A percentile compares a stretch with the other conserved stretches of the same genome.
These are phyloP conservation scores for Hycleus cichorii DNA, from an alignment of 1,140 invertebrate genomes.

Conservation along the genomic window DNA sequence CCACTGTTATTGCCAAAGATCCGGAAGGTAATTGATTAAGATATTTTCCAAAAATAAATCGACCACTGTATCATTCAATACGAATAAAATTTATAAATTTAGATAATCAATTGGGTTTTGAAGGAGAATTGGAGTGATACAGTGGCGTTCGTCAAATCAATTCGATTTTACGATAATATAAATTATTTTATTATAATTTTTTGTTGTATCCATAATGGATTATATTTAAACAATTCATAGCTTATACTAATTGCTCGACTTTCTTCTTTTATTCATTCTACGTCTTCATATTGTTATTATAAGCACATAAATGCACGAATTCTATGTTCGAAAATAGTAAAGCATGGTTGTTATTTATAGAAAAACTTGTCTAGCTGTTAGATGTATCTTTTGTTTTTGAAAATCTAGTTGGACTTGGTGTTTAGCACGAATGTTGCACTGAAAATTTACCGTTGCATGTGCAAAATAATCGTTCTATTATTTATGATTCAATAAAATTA, in stretches of 20 bases:
- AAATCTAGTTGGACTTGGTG: too few relatives aligned
- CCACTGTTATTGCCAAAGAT: conserved; percentile 90
- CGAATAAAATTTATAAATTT: neutral
- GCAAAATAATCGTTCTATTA: neutral
- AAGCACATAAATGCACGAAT: too few relatives aligned
- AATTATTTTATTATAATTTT: neutral
- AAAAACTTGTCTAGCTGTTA: too few relatives aligned
- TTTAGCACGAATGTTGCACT: too few relatives aligned
- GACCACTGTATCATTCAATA: conserved; percentile 16
- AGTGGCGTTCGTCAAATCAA: neutral
- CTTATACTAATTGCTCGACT: conserved; percentile 34
- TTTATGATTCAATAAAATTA: conserved; percentile 1
- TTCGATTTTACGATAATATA: too few relatives aligned
- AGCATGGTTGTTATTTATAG: too few relatives aligned
- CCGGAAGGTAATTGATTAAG: conserved; percentile 66
- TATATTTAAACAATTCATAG: neutral
- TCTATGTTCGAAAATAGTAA: too few relatives aligned
- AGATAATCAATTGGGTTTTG: neutral
- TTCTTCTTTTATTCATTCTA: neutral
- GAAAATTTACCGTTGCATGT: too few relatives aligned
- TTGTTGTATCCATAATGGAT: neutral
- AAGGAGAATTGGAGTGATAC: neutral
- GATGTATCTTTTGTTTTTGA: too few relatives aligned
- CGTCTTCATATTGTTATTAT: too few relatives aligned
- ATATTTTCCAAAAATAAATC: conserved; percentile 2